Evolutionary conservation across 2,888 invertebrate species (phyloP), one percentile per base, ranked within the genome.

Genomic region (Coecobrya sp.): DNA sequence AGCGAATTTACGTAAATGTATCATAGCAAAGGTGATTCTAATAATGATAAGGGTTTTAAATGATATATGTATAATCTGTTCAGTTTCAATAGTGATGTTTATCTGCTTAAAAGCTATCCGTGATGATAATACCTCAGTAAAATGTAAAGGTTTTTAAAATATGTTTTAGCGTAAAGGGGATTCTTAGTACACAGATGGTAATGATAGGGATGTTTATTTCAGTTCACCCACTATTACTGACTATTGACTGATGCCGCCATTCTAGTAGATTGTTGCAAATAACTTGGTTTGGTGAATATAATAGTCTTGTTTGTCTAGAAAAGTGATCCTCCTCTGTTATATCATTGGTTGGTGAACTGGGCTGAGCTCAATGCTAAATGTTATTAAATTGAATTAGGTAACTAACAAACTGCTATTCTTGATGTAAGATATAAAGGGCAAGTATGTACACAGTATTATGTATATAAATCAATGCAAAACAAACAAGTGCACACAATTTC

Each of bases 1-100:
- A 62, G 19, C 10, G 36, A 62, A 42, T 62, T 84, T 84, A 65
- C 84, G 84, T 65, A 84, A 84, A 76, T 76, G 76, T 49, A 76
- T 76, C 25, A 22, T 19, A 49, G 19, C 2, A n/a, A n/a, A 76
- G 49, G 76, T 76, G 49, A 76, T 49, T 45, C 45, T 49, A 22
- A 76, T 76, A 22, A 49, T 45, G 49, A 70, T 36, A 36, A 70
- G 36, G 13, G 0, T 36, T 22, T n/a, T 0, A 36, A 65, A 65
- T 22, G 65, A 65, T 36, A 73, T 19, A 73, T 1, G 27, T 1
- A 16, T 7, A 10, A n/a, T n/a, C 19, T 36, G n/a, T n/a, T n/a
- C n/a, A n/a, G n/a, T n/a, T n/a, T n/a, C n/a, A n/a, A n/a, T n/a
- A n/a, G n/a, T n/a, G n/a, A n/a, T n/a, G n/a, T 73, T 42, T 73